Evolutionary conservation across 2,888 invertebrate genomes (phyloP).

Genomic region (Philonicus albiceps): DNA sequence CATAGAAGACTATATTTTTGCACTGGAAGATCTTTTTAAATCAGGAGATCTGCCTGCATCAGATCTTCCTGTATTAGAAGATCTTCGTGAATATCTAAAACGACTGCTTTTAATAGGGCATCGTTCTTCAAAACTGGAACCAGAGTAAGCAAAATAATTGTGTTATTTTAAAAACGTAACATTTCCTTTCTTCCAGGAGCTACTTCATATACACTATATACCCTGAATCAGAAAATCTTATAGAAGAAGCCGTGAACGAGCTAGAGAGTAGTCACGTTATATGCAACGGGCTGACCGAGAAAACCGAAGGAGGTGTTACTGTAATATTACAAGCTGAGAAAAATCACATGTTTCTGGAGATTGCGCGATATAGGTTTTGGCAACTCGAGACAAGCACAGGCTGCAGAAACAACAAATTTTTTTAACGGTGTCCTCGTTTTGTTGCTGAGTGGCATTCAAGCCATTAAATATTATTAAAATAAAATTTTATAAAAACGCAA

Average conservation of each 20-base stretch:
- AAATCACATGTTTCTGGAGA: too few relatives aligned
- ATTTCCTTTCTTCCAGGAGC: not conserved
- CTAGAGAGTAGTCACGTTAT: not conserved
- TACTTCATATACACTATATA: not conserved
- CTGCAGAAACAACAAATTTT: not conserved
- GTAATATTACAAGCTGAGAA: not conserved
- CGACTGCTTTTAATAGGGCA: too few relatives aligned
- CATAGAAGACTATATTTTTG: too few relatives aligned
- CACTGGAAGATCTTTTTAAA: too few relatives aligned
- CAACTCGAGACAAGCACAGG: not conserved
- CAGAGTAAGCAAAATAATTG: not conserved
- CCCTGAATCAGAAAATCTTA: not conserved
- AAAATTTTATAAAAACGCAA: not conserved
- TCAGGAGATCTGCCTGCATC: too few relatives aligned
- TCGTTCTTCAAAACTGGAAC: too few relatives aligned
- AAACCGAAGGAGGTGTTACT: accelerated
- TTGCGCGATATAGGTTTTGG: not conserved
- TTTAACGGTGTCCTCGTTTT: not conserved
- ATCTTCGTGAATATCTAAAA: too few relatives aligned
- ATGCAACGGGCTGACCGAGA: not conserved
- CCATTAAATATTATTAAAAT: not conserved
- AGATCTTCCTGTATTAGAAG: too few relatives aligned
- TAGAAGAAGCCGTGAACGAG: not conserved
- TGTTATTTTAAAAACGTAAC: not conserved
- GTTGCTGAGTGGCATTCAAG: not conserved